A percentile compares a stretch with the other conserved stretches of the same genome.
Conservation (phyloP, 2,797 vertebrate genomes). For the Benthosema pterotum region DNA sequence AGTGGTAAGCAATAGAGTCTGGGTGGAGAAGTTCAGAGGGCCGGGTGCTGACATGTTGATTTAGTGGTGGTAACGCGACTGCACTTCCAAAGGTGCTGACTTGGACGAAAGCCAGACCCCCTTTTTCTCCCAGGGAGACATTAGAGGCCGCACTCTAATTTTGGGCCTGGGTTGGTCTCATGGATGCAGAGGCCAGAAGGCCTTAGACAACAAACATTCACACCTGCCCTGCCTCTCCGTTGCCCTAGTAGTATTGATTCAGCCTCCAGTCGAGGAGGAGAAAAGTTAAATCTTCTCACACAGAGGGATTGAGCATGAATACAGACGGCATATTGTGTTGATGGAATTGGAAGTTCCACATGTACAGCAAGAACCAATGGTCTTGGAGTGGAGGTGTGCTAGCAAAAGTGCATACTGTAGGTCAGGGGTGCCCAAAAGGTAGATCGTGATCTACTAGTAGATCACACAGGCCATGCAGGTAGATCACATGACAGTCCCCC, state of each 20-base stretch:
- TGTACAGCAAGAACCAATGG: not conserved
- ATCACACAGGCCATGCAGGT: too few relatives aligned
- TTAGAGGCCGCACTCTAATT: constrained; percentile 75
- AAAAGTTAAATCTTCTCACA: constrained; percentile 19
- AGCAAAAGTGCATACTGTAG: not conserved
- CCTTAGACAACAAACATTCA: constrained; percentile 73
- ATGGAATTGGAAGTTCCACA: constrained; percentile 2
- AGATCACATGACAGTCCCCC: too few relatives aligned
- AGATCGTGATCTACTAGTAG: too few relatives aligned
- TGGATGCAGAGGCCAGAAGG: constrained; percentile 58
- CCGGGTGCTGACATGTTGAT: constrained; percentile 84
- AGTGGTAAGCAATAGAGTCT: constrained; percentile 72
- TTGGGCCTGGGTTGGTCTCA: constrained; percentile 64
- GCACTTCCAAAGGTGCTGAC: constrained; percentile 84
- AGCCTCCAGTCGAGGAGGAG: constrained; percentile 17
- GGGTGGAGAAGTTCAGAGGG: constrained; percentile 78
- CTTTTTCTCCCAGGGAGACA: constrained; percentile 74
- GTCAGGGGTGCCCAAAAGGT: too few relatives aligned
- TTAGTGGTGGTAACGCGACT: constrained; percentile 82
- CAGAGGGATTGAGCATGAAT: not conserved
- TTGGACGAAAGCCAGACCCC: constrained; percentile 82
- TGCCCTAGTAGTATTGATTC: constrained; percentile 56
- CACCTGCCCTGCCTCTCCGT: constrained; percentile 73
- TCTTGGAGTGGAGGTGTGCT: not conserved
- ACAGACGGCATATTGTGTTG: not conserved